phyloP scores from a whole-genome alignment of 2,113 vertebrate species.

The Macaca fascicularis region T2T-MFA8v1.1 NC_088389.1:128320001-128320500 shows the following conservation, averaged over 20 bases:
- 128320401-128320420: background rate
- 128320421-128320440: background rate
- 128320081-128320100: background rate
- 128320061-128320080: slow-evolving; percentile 38
- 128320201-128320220: slow-evolving; percentile 20
- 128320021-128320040: background rate
- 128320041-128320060: background rate
- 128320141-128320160: slow-evolving; percentile 25
- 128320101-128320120: background rate
- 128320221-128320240: slow-evolving; percentile 17
- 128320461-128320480: background rate
- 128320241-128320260: background rate
- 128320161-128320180: background rate
- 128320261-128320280: background rate
- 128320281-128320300: background rate
- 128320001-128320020: background rate
- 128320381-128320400: background rate
- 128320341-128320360: background rate
- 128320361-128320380: background rate
- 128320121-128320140: slow-evolving; percentile 6
- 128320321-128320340: background rate
- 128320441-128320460: slow-evolving; percentile 27
- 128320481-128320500: background rate
- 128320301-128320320: background rate
- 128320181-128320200: slow-evolving; percentile 29